Evolutionary conservation across 2,888 invertebrate species (phyloP).

Genomic region (Neoaliturus tenellus): DNA sequence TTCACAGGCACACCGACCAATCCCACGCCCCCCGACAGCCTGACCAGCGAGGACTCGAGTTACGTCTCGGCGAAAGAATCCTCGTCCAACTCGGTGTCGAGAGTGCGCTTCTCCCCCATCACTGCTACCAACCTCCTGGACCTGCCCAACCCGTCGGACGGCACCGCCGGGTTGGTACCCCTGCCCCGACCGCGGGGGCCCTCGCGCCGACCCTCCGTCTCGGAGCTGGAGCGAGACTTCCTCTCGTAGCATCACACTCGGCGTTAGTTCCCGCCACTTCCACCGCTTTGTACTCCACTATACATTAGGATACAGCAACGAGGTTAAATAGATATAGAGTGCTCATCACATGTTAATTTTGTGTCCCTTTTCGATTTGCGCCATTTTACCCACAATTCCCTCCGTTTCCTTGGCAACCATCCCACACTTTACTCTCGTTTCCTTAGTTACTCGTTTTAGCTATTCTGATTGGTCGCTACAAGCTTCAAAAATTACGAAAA

Average conservation of each 20-base stretch:
- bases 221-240: slow-evolving; percentile 76
- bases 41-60: slow-evolving; percentile 92
- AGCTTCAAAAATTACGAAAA: no score
- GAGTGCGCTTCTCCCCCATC: slow-evolving; percentile 88
- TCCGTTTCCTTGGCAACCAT: no score
- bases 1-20: slow-evolving; percentile 84
- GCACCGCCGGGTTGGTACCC: slow-evolving; percentile 75
- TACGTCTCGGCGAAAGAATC: slow-evolving; percentile 91
- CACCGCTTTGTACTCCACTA: not conserved
- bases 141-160: slow-evolving; percentile 75
- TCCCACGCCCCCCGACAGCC: slow-evolving; percentile 90
- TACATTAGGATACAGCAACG: no score
- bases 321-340: no score
- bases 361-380: no score
- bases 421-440: no score
- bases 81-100: slow-evolving; percentile 81
- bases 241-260: slow-evolving; percentile 73
- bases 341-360: no score
- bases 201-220: slow-evolving; percentile 71
- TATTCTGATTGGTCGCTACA: no score
- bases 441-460: no score
- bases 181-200: slow-evolving; percentile 70
- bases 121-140: slow-evolving; percentile 75
- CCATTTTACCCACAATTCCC: no score
- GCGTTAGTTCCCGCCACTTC: slow-evolving; percentile 10